These are phyloP conservation scores for Scrobipalpa costella DNA, from an alignment of 2,888 invertebrate genomes.

Conservation along the genomic window DNA sequence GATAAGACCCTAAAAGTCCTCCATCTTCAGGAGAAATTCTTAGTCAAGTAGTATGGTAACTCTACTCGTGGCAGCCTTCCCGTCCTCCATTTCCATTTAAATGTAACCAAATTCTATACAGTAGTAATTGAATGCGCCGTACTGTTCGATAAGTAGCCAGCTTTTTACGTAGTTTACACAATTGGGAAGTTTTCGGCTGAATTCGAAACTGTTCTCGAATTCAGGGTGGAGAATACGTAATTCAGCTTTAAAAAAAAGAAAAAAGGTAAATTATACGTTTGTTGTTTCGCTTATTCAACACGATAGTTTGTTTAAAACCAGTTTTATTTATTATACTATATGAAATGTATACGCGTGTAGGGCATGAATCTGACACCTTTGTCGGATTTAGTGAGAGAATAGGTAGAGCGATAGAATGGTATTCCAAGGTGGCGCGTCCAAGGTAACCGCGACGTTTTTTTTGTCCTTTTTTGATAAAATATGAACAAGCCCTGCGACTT, in stretches of 20 bases:
- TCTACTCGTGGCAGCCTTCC: background rate
- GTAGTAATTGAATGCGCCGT: slow-evolving; percentile 17
- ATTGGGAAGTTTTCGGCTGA: background rate
- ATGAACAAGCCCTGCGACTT: no score
- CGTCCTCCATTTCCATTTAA: slow-evolving; percentile 13
- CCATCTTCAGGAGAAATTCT: slow-evolving; percentile 36
- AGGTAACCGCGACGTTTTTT: no score
- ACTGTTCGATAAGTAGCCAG: slow-evolving; percentile 12
- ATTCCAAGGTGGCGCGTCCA: no score
- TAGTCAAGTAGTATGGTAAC: no score
- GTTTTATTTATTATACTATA: no score
- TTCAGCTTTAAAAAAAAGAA: no score
- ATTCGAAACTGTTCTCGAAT: background rate
- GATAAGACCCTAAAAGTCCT: slow-evolving; percentile 10
- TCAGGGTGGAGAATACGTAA: background rate
- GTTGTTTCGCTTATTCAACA: no score
- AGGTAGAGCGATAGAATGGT: no score
- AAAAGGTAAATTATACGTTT: no score
- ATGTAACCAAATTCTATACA: slow-evolving; percentile 4
- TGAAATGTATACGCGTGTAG: background rate
- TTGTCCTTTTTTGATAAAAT: no score
- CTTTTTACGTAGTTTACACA: background rate
- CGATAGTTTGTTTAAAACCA: no score
- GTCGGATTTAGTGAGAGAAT: no score
- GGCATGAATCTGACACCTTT: background rate